phyloP scores from a whole-genome alignment of 2,113 vertebrate genomes.

The Microcebus griseorufus region DNA sequence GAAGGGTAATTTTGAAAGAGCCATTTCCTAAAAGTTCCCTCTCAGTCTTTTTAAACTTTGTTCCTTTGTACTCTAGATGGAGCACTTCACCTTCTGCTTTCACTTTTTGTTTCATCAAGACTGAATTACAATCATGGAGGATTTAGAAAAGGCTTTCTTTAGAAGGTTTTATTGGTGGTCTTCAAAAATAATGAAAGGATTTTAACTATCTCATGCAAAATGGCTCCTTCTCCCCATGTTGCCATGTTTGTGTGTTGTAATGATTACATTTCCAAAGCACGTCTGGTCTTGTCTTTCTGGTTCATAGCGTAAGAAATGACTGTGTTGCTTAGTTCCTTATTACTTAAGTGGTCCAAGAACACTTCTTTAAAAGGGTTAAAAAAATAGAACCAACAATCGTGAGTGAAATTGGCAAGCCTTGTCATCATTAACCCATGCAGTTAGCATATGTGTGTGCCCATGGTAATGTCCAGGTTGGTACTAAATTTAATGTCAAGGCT shows the following conservation, averaged over 20 bases:
- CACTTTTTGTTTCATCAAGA: slow-evolving; percentile 30
- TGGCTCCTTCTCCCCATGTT: neutral
- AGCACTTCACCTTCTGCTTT: slow-evolving; percentile 44
- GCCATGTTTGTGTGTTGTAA: neutral
- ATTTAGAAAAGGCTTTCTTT: neutral
- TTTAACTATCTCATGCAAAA: neutral
- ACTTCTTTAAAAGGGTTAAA: neutral
- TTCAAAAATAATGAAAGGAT: slow-evolving; percentile 43
- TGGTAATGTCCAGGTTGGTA: neutral
- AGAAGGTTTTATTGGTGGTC: neutral
- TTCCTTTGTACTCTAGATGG: slow-evolving; percentile 63
- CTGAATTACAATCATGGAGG: neutral
- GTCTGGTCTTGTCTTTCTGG: neutral
- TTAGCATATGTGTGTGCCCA: fast-evolving
- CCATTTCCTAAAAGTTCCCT: neutral
- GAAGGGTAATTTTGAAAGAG: neutral
- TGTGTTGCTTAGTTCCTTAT: neutral
- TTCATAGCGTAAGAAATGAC: neutral
- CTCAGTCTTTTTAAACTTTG: neutral
- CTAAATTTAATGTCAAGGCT: neutral
- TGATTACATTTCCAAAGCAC: slow-evolving; percentile 11
- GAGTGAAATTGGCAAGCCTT: neutral
- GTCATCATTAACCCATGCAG: neutral
- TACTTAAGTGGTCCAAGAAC: neutral
- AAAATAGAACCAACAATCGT: neutral